Evolutionary conservation across 2,113 vertebrate genomes (phyloP).

Genomic region (Herpetotheres cachinnans): DNA sequence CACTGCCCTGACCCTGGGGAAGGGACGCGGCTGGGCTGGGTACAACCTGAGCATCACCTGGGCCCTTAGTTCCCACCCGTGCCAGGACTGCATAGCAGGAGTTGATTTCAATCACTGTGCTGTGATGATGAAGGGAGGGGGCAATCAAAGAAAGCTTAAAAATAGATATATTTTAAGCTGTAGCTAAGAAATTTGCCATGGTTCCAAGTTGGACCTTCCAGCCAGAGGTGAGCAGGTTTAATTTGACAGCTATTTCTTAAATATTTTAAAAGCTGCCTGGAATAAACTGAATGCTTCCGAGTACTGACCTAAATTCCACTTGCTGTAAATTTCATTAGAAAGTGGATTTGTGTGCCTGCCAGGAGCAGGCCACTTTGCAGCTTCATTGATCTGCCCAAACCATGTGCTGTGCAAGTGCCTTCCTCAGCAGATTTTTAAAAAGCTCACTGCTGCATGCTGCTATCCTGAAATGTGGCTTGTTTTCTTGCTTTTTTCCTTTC

Average conservation of each 20-base stretch:
- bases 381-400: conserved; percentile 51
- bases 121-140: not conserved
- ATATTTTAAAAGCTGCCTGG: conserved; percentile 63
- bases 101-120: not conserved
- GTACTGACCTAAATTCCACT: conserved; percentile 69
- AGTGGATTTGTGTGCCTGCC: conserved; percentile 64
- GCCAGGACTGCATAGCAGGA: not conserved
- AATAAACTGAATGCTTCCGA: conserved; percentile 65
- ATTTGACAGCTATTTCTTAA: conserved; percentile 56
- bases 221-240: conserved; percentile 15
- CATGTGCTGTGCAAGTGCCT: conserved; percentile 21
- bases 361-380: conserved; percentile 38
- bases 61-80: not conserved
- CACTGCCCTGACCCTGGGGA: not conserved
- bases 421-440: conserved; percentile 58
- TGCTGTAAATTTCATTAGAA: conserved; percentile 69
- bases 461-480: not conserved
- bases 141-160: not conserved
- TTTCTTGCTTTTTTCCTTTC: not conserved
- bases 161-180: not conserved
- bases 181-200: not conserved
- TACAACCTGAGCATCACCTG: not conserved
- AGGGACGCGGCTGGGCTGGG: not conserved
- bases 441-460: not conserved
- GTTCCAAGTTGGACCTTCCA: not conserved